Evolutionary conservation across 1,140 invertebrate genomes (phyloP), one percentile per base, ranked within the genome.

Genomic region (Sitophilus oryzae): DNA sequence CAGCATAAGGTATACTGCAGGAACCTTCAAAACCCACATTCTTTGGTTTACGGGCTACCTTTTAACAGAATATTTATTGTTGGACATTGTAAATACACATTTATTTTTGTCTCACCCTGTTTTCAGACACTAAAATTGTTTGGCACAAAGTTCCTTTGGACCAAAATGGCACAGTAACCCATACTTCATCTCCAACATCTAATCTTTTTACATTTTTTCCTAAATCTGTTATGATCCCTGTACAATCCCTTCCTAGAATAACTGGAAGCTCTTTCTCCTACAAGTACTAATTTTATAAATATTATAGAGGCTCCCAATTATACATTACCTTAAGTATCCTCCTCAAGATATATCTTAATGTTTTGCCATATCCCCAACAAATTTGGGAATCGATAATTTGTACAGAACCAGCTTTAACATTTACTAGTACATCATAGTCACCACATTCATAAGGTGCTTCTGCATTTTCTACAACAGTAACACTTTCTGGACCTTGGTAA

Each of bases 1-100:
- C 83, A 40, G 80, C 81, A 61, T 87, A 89, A 3, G 86, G 83
- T 22, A 90, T 66, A 48, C 84, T 79, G 1, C 83, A 81, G 19
- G 84, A 83, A 38, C 81, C 79, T 68, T 85, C 81, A 63, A 85
- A 86, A 34, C 74, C 76, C 15, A 87, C 71, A 48, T 75, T 74
- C 58, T 74, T 75, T 34, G 88, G 88, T 71, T 86, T 87, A 52
- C 72, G 75, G n/a, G 74, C 73, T 20, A 82, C 55, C 55, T 57
- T 25, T 34, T 20, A 36, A 14, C 18, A 43, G 11, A 19, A 35
- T 19, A 23, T 25, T 3, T 15, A n/a, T 4, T 38, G 14, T 5
- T 38, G 36, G 18, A 10, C 18, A 16, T 16, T 16, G 18, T 6
- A 44, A 44, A 20, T 20, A 25, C 4, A 34, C 8, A 47, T n/a